Evolutionary conservation across 1,140 invertebrate genomes (phyloP).

Genomic region (Theocolax elegans): DNA sequence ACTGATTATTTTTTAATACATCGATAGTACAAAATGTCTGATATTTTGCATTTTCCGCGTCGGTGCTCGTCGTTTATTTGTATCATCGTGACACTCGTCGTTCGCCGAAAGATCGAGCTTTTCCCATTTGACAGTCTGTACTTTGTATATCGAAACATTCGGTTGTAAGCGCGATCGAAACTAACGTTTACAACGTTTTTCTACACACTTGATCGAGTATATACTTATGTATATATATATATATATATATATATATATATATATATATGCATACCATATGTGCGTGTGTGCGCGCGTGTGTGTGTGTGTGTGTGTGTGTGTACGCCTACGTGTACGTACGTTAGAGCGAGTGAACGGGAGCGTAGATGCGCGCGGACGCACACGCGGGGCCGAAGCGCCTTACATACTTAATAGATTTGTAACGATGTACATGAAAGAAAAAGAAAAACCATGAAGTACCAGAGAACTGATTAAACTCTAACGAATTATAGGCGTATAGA

Average conservation of each 20-base stretch:
- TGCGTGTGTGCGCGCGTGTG: no score
- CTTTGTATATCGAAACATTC: constrained; percentile 6
- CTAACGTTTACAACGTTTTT: constrained; percentile 22
- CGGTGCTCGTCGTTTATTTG: no score
- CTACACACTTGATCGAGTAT: not conserved
- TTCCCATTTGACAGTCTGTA: constrained; percentile 4
- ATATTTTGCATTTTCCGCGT: no score
- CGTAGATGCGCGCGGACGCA: not conserved
- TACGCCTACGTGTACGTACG: no score
- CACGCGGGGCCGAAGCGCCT: constrained; percentile 7
- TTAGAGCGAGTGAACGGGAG: not conserved
- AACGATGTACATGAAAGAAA: constrained; percentile 17
- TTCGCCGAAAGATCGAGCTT: constrained; percentile 34
- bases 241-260: not conserved
- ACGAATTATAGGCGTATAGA: constrained; percentile 1
- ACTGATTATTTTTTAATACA: no score
- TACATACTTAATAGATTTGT: constrained; percentile 8
- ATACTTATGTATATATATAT: constrained; percentile 10
- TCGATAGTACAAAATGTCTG: no score
- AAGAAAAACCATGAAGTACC: constrained; percentile 10
- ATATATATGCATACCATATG: no score
- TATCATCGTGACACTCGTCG: no score
- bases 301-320: no score
- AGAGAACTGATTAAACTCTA: constrained; percentile 28
- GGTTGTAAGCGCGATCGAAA: constrained; percentile 3